Evolutionary conservation across 2,797 vertebrate species (phyloP).

Genomic region (Danio tinwini): DNA sequence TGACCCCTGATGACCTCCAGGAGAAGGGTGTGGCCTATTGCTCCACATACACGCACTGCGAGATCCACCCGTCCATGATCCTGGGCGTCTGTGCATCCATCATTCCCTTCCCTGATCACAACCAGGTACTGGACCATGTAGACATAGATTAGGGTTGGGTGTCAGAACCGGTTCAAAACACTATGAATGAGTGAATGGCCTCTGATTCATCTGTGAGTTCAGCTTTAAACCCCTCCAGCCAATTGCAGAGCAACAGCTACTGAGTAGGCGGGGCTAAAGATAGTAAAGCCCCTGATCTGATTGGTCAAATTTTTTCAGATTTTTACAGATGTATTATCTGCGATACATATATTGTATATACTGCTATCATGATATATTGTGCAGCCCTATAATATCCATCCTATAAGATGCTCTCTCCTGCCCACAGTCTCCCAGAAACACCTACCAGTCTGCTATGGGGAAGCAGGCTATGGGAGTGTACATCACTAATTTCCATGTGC

Average conservation of each 20-base stretch:
- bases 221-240: too few relatives aligned
- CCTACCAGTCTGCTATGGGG: constrained; percentile 99
- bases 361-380: too few relatives aligned
- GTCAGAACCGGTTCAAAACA: too few relatives aligned
- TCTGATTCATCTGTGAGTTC: too few relatives aligned
- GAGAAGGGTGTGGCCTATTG: constrained; percentile 98
- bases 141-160: too few relatives aligned
- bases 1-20: constrained; percentile 98
- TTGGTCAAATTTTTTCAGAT: too few relatives aligned
- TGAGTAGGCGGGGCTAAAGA: too few relatives aligned
- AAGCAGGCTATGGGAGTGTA: constrained; percentile 99
- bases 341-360: too few relatives aligned
- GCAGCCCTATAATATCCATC: not conserved
- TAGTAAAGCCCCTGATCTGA: too few relatives aligned
- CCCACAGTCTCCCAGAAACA: constrained; percentile 95
- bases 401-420: constrained; percentile 24
- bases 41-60: constrained; percentile 97
- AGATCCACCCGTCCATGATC: constrained; percentile 99
- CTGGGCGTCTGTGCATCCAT: constrained; percentile 98
- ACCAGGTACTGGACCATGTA: constrained; percentile 81
- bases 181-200: too few relatives aligned
- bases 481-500: constrained; percentile 98
- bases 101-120: constrained; percentile 98
- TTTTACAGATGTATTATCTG: too few relatives aligned
- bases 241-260: too few relatives aligned